phyloP scores from a whole-genome alignment of 2,888 invertebrate species.

The Brachypterus glaber region DNA sequence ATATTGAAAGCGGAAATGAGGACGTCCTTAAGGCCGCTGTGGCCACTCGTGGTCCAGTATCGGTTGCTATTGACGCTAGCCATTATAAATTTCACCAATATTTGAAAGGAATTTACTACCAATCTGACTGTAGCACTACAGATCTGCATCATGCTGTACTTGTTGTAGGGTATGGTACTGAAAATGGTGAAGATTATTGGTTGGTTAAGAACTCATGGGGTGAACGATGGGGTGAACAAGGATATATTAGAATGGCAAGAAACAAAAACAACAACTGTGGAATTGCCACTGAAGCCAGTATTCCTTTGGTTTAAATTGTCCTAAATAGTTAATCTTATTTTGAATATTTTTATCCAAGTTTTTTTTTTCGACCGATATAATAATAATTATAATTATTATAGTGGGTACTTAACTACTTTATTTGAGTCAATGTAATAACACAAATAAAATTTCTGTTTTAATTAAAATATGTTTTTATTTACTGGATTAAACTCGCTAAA shows the following conservation, averaged over 20 bases:
- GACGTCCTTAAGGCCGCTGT: constrained; percentile 65
- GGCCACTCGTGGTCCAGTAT: constrained; percentile 73
- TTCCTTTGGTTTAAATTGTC: constrained; percentile 77
- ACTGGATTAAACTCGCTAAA: too few relatives aligned
- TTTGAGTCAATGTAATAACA: too few relatives aligned
- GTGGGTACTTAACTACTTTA: too few relatives aligned
- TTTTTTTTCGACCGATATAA: too few relatives aligned
- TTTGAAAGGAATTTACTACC: constrained; percentile 66
- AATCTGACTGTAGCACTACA: constrained; percentile 61
- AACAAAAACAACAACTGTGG: constrained; percentile 81
- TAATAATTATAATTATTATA: too few relatives aligned
- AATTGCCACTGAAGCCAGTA: constrained; percentile 72
- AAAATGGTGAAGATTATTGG: constrained; percentile 71
- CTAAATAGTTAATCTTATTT: too few relatives aligned
- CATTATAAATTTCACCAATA: constrained; percentile 75
- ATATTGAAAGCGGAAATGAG: constrained; percentile 61
- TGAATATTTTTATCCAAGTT: too few relatives aligned
- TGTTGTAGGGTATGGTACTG: constrained; percentile 73
- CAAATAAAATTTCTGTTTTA: too few relatives aligned
- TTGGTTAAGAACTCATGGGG: constrained; percentile 84
- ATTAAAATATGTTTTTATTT: too few relatives aligned
- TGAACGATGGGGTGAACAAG: constrained; percentile 67
- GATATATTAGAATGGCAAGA: constrained; percentile 82
- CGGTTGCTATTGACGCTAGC: constrained; percentile 84
- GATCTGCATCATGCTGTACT: constrained; percentile 79